Evolutionary conservation across 1,140 invertebrate genomes (phyloP).

Genomic region (Oryctes rhinoceros): DNA sequence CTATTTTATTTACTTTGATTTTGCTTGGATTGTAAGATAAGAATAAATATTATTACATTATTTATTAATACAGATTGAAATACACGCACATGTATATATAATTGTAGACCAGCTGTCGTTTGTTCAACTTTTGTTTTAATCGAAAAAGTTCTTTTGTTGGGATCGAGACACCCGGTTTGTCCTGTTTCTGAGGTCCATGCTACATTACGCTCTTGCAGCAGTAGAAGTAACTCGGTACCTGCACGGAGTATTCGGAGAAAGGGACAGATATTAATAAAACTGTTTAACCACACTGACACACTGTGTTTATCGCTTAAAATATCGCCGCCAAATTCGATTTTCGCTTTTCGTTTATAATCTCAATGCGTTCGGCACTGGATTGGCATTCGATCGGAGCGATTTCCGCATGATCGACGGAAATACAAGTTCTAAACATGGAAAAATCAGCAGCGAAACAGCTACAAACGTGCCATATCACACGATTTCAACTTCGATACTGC

Average conservation of each 20-base stretch:
- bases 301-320: background rate
- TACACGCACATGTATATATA: slow-evolving; percentile 40
- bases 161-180: slow-evolving; percentile 20
- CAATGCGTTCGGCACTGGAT: too few relatives aligned
- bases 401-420: background rate
- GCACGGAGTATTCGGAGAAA: background rate
- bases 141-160: background rate
- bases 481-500: slow-evolving; percentile 14
- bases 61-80: background rate
- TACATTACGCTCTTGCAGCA: background rate
- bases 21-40: too few relatives aligned
- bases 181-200: slow-evolving; percentile 41
- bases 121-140: background rate
- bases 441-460: background rate
- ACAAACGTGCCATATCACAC: slow-evolving; percentile 26
- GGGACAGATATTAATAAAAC: slow-evolving; percentile 23
- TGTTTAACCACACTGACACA: slow-evolving; percentile 4
- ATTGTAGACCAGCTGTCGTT: background rate
- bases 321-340: background rate
- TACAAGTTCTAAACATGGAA: background rate
- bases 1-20: background rate
- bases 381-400: too few relatives aligned
- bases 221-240: background rate
- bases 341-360: too few relatives aligned
- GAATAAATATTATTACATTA: too few relatives aligned